Percentiles rank a stretch among this genome's conserved stretches.
Conservation (phyloP, 2,113 vertebrate species). For the Bos indicus region DNA sequence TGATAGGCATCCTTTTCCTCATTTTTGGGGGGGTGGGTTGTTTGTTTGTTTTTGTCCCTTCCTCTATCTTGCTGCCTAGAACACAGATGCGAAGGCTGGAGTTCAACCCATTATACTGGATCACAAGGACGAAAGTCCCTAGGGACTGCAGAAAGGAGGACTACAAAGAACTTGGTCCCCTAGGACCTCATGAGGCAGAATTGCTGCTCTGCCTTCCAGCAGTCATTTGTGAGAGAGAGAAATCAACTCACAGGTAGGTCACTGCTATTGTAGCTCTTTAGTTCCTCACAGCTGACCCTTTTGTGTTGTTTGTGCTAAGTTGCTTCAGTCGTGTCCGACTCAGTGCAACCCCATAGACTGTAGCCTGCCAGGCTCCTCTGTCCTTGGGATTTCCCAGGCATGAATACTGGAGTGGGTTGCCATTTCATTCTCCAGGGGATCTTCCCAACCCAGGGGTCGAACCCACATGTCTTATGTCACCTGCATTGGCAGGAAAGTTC, state of each 20-base stretch:
- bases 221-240: not conserved
- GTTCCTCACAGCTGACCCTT: not conserved
- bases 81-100: not conserved
- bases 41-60: not conserved
- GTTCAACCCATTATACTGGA: not conserved
- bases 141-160: not conserved
- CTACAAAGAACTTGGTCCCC: not conserved
- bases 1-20: not conserved
- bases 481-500: not conserved
- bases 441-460: not conserved
- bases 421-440: not conserved
- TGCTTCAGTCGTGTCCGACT: not conserved
- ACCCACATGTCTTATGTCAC: accelerated
- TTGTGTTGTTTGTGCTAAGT: not conserved
- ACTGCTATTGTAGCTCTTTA: not conserved
- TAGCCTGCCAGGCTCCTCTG: not conserved
- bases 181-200: not conserved
- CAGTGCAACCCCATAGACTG: not conserved
- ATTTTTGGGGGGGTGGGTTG: not conserved
- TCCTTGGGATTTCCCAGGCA: not conserved
- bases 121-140: not conserved
- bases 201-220: not conserved
- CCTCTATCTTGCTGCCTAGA: not conserved
- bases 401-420: not conserved
- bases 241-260: not conserved